Evolutionary conservation across 37 sponge, comb jelly and placozoan species (phyloP), one percentile per base, ranked within the genome.

Genomic region (Beroe forskalii): DNA sequence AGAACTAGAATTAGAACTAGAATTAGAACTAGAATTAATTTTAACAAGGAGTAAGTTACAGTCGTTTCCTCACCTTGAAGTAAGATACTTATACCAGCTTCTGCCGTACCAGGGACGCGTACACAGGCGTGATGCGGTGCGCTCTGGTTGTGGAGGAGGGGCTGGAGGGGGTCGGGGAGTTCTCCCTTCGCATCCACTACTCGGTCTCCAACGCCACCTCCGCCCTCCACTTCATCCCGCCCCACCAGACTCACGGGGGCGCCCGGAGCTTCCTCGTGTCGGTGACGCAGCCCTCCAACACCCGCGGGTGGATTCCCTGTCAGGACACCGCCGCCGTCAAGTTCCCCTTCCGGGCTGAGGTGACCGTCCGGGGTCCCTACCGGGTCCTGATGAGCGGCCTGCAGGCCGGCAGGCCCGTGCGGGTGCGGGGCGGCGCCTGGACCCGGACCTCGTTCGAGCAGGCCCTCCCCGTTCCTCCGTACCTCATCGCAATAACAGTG

Each of bases 401-500:
- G 55, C 12, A 48, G 12, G 12, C 12, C 6, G 55, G 55, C 12
- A 63, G 24, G 20, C 17, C 17, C 17, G 60, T 20, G 60, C 17
- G 17, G 60, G 25, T 30, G 4, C 28, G 25, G 20, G 72, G 32
- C 4, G n/a, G 28, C 1, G 25, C 25, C 1, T 41, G 86, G 55
- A 17, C 1, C 17, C 12, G 12, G 37, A 14, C 3, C 14, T 0
- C 2, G 25, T 80, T 80, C 55, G 0, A 14, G 19, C 86, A 41
- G n/a, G 30, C 12, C 8, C 0, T 30, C 0, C 86, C 86, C n/a
- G 28, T 41, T 3, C 44, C 86, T 44, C 86, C 86, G 30, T 80
- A 43, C 40, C 86, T 80, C 48, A 80, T 80, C 12, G 86, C 86
- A 1, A 80, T 80, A 19, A 80, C 86, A n/a, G 86, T 80, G 86